Base-by-base conservation (phyloP, 1,140 invertebrate genomes). In the Colletes gigas region DNA sequence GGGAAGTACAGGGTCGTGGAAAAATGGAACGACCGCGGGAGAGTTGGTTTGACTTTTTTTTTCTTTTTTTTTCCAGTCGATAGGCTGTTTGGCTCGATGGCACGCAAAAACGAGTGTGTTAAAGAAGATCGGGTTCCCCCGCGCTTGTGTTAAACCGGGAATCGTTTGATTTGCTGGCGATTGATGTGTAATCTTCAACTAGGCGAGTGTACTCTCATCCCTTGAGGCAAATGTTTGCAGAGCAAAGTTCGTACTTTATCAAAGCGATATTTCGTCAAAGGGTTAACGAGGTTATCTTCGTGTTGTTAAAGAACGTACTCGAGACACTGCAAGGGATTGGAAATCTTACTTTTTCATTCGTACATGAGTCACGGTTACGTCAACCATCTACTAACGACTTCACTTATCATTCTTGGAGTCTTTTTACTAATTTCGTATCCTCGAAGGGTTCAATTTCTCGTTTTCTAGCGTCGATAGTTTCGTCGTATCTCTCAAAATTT, bases 141-240 rank as follows among this genome's bases (percentile, higher is more conserved):
- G 9, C 59, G 21, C 60, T 62, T 62, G 12, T 21, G 21, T 17
- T 41, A 14, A 4, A 12, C 50, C 60, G 15, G 60, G 60, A 17
- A 63, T 63, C 60, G 60, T 63, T 63, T 63, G 30, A 63, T 63
- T 63, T 17, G 12, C 60, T 19, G 30, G 17, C 71, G 71, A 63
- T 73, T 63, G 44, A 63, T 73, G 71, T 50, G 44, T 47, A 21
- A 73, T 47, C 71, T 62, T 73, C 60, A 63, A 63, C 39, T 63
- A 63, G 44, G 9, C 21, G 60, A 30, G 44, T 50, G 60, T 60
- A 4, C 30, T 62, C 55, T 4, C 15, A 19, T 73, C 59, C 15
- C 14, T 50, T 73, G 44, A 4, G 44, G 15, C 17, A 52, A 59
- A 71, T 41, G 54, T 73, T 73, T 67, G 50, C 21, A 19, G 50